Conservation (phyloP, 2,113 vertebrate genomes). For the Takifugu bimaculatus region DNA sequence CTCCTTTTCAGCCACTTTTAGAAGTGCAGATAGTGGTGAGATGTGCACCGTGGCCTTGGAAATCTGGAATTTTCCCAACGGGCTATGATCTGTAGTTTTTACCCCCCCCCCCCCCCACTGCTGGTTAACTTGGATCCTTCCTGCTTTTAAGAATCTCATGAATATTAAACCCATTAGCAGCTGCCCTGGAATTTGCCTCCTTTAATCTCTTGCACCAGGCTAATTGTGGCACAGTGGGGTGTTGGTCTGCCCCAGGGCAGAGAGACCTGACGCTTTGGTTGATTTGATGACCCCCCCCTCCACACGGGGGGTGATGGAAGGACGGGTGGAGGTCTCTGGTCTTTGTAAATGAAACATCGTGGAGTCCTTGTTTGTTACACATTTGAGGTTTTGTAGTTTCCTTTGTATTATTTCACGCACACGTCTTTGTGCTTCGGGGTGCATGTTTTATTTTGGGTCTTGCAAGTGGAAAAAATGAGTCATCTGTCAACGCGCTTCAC, state of each 20-base stretch:
- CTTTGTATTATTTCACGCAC: not conserved
- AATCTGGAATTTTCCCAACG: no score
- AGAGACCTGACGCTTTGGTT: conserved; percentile 39
- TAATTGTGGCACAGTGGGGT: conserved; percentile 65
- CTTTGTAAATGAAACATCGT: no score
- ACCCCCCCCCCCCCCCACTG: conserved; percentile 11
- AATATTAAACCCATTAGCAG: conserved; percentile 68
- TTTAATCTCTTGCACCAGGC: conserved; percentile 72
- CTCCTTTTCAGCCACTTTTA: not conserved
- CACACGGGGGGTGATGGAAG: no score
- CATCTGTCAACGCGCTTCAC: conserved; percentile 32
- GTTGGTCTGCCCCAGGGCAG: conserved; percentile 19
- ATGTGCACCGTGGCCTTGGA: no score
- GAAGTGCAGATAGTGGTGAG: not conserved
- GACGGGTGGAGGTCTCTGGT: no score
- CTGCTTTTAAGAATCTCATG: conserved; percentile 54
- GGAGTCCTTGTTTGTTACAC: no score
- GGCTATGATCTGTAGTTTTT: not conserved
- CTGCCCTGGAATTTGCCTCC: conserved; percentile 47
- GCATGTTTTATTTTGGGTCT: conserved; percentile 17
- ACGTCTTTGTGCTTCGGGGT: not conserved
- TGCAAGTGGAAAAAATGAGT: conserved; percentile 35
- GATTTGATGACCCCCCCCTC: conserved; percentile 41
- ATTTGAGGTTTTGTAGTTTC: not conserved
- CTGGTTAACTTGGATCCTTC: conserved; percentile 57